A percentile compares a stretch with the other conserved stretches of the same genome.
Evolutionary conservation across 1,140 invertebrate genomes (phyloP).

Genomic region (Diachasmimorpha longicaudata): DNA sequence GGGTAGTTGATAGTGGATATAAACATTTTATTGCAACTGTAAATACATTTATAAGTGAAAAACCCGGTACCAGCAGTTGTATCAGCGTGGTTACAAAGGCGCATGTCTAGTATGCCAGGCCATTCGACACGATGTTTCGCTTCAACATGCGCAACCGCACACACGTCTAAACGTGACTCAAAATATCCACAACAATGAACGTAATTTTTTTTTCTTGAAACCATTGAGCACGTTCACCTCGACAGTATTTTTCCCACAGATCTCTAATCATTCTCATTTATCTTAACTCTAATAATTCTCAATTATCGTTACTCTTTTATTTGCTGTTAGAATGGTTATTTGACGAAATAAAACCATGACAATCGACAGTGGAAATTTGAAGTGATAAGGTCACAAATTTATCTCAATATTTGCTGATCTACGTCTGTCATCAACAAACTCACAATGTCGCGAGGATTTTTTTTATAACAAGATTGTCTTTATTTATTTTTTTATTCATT

Average conservation of each 20-base stretch:
- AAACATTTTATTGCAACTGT: neutral
- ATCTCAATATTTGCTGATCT: slow-evolving; percentile 14
- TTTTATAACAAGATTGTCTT: neutral
- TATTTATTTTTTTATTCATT: neutral
- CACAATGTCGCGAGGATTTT: neutral
- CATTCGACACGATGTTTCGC: neutral
- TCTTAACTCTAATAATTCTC: too few relatives aligned
- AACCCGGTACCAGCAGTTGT: neutral
- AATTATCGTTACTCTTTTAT: too few relatives aligned
- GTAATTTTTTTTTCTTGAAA: neutral
- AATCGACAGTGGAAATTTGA: neutral
- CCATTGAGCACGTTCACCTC: neutral
- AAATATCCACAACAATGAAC: neutral
- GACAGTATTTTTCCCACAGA: neutral
- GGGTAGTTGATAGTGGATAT: neutral
- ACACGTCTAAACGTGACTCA: neutral
- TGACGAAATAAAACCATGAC: too few relatives aligned
- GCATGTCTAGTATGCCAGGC: neutral
- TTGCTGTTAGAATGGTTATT: too few relatives aligned
- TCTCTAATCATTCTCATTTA: too few relatives aligned
- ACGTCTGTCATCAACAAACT: neutral
- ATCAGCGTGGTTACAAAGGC: neutral
- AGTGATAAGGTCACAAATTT: slow-evolving; percentile 9
- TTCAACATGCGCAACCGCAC: neutral
- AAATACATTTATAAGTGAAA: neutral